A percentile compares a stretch with the other conserved stretches of the same genome.
These are phyloP conservation scores for Hyles lineata DNA, from an alignment of 2,888 invertebrate genomes.

Conservation along the genomic window DNA sequence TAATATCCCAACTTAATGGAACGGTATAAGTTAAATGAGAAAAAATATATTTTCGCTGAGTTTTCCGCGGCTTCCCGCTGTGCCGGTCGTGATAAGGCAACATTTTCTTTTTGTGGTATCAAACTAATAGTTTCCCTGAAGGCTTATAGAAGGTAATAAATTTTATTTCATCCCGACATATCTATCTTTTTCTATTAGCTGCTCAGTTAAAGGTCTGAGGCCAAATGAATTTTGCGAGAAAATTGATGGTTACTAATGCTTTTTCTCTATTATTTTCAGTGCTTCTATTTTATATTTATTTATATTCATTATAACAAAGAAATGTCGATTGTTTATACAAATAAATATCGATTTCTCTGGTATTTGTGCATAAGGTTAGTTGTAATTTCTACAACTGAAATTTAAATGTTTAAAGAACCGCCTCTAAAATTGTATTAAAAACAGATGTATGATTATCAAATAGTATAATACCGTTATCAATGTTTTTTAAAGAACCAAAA, in stretches of 20 bases:
- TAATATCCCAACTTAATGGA: too few relatives aligned
- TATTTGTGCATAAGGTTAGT: too few relatives aligned
- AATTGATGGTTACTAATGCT: background rate
- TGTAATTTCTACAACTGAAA: too few relatives aligned
- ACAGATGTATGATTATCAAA: too few relatives aligned
- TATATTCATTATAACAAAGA: background rate
- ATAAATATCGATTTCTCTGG: background rate
- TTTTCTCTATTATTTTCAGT: background rate
- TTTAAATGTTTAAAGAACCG: too few relatives aligned
- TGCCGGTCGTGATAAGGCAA: slow-evolving; percentile 53
- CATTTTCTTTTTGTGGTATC: slow-evolving; percentile 68
- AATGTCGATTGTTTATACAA: background rate
- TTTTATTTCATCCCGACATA: slow-evolving; percentile 68
- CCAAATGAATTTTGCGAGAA: slow-evolving; percentile 14
- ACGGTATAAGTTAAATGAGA: slow-evolving; percentile 45
- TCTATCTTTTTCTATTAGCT: slow-evolving; percentile 68
- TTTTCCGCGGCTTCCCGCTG: slow-evolving; percentile 46
- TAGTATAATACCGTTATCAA: too few relatives aligned
- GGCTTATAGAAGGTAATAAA: slow-evolving; percentile 68
- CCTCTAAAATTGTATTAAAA: too few relatives aligned
- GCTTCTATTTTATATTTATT: background rate
- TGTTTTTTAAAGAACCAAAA: too few relatives aligned
- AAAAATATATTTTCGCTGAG: slow-evolving; percentile 54
- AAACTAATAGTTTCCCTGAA: slow-evolving; percentile 67
- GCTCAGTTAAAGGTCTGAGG: slow-evolving; percentile 38